phyloP scores from a whole-genome alignment of 2,113 vertebrate genomes.

The Bathybates hornii region DNA sequence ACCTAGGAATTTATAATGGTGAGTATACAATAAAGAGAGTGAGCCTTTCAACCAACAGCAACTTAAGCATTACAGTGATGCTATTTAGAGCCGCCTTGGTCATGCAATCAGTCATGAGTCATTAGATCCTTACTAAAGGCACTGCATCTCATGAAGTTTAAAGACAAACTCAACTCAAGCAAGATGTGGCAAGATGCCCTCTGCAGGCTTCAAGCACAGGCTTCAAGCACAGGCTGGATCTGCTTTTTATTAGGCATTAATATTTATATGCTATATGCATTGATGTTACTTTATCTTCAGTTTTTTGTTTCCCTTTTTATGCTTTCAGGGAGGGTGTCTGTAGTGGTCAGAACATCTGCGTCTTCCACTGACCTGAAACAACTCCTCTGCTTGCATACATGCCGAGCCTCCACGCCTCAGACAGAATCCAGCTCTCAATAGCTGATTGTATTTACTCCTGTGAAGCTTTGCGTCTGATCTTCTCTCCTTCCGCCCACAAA shows the following conservation, averaged over 20 bases:
- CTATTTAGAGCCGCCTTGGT: not conserved
- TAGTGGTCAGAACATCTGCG: constrained; percentile 14
- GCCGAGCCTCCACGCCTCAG: constrained; percentile 10
- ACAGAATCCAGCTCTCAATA: constrained; percentile 30
- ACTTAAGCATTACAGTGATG: not conserved
- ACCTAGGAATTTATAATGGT: not conserved
- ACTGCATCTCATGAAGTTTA: not conserved
- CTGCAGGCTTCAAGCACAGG: not conserved
- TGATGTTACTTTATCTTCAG: not conserved
- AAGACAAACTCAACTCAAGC: not conserved
- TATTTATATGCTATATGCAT: not conserved
- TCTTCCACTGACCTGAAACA: constrained; percentile 29
- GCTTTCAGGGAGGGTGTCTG: not conserved
- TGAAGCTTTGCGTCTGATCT: constrained; percentile 6
- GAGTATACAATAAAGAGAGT: not conserved
- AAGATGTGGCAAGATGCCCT: not conserved
- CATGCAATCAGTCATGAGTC: constrained; percentile 11
- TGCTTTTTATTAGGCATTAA: not conserved
- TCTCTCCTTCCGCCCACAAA: not conserved
- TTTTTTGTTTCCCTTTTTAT: not conserved
- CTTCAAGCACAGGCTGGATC: not conserved
- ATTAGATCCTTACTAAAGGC: not conserved
- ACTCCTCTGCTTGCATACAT: constrained; percentile 1
- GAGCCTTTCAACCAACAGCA: not conserved
- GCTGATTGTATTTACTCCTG: constrained; percentile 28